Evolutionary conservation across 2,888 invertebrate species (phyloP).

Genomic region (Rotaria macrura): DNA sequence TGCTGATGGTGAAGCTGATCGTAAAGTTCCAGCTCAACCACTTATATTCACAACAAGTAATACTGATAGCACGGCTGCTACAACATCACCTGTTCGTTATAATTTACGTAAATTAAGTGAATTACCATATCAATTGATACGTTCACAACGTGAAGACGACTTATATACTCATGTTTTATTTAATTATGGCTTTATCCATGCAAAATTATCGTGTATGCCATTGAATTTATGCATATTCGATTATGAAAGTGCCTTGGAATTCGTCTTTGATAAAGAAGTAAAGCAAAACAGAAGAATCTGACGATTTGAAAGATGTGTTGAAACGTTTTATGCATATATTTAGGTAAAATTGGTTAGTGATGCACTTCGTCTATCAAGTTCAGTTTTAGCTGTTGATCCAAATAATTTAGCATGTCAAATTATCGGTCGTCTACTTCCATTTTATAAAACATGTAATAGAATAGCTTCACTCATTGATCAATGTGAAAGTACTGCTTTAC

Average conservation of each 20-base stretch:
- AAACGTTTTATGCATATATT: conserved; percentile 55
- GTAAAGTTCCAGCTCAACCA: conserved; percentile 88
- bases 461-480: conserved; percentile 77
- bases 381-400: conserved; percentile 77
- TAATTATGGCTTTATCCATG: conserved; percentile 92
- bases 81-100: conserved; percentile 71
- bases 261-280: conserved; percentile 45
- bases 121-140: conserved; percentile 80
- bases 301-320: conserved; percentile 57
- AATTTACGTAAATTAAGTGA: conserved; percentile 84
- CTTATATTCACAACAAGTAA: conserved; percentile 62
- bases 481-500: conserved; percentile 76
- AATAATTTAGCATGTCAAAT: conserved; percentile 91
- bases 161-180: conserved; percentile 81
- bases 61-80: not conserved
- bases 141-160: conserved; percentile 78
- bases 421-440: conserved; percentile 77
- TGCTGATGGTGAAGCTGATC: conserved; percentile 55
- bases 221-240: conserved; percentile 84
- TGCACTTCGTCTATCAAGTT: conserved; percentile 79
- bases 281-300: conserved; percentile 39
- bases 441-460: conserved; percentile 63
- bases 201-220: conserved; percentile 85
- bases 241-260: conserved; percentile 70
- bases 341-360: conserved; percentile 63